phyloP scores from a whole-genome alignment of 2,113 vertebrate species.

The Menura novaehollandiae region DNA sequence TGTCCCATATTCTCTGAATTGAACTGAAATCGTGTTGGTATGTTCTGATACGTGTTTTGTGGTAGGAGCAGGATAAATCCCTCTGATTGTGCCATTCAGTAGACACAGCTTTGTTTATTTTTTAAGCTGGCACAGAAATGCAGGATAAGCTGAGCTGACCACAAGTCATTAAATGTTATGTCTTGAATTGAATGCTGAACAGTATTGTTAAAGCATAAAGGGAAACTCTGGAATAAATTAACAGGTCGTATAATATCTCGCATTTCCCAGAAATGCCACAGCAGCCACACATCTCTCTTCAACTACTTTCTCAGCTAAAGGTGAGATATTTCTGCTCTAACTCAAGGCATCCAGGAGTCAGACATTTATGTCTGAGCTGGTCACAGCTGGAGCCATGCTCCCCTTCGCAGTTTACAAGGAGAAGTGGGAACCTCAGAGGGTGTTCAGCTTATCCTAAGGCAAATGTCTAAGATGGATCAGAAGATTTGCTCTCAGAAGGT shows the following conservation, averaged over 20 bases:
- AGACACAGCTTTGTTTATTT: slow-evolving; percentile 33
- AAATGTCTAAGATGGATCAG: background rate
- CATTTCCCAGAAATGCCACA: slow-evolving; percentile 41
- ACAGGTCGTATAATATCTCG: slow-evolving; percentile 14
- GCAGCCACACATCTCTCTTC: slow-evolving; percentile 12
- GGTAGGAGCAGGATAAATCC: background rate
- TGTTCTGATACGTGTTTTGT: background rate
- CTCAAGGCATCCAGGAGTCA: background rate
- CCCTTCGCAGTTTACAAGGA: background rate
- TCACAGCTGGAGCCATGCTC: background rate
- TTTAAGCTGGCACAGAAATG: slow-evolving; percentile 5
- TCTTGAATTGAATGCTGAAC: slow-evolving; percentile 49
- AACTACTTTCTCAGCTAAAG: background rate
- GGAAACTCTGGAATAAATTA: slow-evolving; percentile 46
- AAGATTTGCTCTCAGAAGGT: background rate
- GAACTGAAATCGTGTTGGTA: background rate
- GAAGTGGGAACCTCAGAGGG: background rate
- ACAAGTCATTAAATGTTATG: slow-evolving; percentile 8
- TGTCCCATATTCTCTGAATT: background rate
- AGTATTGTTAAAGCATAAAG: slow-evolving; percentile 57
- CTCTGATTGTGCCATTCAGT: background rate
- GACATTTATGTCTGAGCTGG: background rate
- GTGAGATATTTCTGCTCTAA: slow-evolving; percentile 18
- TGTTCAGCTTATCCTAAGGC: background rate
- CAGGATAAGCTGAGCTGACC: slow-evolving; percentile 17